Evolutionary conservation across 2,888 invertebrate genomes (phyloP), one percentile per base, ranked within the genome.

Genomic region (Pemphredon lugubris): DNA sequence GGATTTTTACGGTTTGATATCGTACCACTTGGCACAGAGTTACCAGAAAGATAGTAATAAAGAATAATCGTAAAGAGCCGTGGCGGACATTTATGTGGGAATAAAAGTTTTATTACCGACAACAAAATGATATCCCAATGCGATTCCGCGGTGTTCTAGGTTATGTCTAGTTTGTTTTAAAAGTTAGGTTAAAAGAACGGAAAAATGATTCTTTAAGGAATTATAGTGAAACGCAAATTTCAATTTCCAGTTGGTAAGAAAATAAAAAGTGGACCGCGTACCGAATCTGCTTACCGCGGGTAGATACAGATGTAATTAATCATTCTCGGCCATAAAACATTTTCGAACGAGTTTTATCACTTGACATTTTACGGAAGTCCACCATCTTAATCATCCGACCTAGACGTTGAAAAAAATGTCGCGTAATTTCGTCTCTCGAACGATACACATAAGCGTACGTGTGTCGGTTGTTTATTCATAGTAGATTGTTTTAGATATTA

Each of bases 231-330:
- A n/a, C n/a, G n/a, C n/a, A n/a, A n/a, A n/a, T n/a, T n/a, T n/a
- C 32, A 13, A 7, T 6, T 5, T 14, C 1, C 3, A 34, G 18
- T 34, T 32, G 14, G 32, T 44, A 44, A 16, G 48, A 50, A 34
- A n/a, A 11, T n/a, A 34, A 34, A 34, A 4, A 34, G 11, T 34
- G n/a, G 6, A 1, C 6, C n/a, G n/a, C 34, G n/a, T n/a, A 9
- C n/a, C n/a, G 34, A 23, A 47, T 11, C n/a, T n/a, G n/a, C n/a
- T n/a, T n/a, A 20, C 23, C 39, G 23, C 21, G 13, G 57, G 14
- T 26, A 39, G 30, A 39, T 39, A 66, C 34, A 34, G 53, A 42
- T 58, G 34, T 32, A 44, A 69, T 69, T 69, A 66, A 69, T 69
- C 66, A 66, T 66, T 58, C 26, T 39, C 26, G 11, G 18, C 14